These are phyloP conservation scores for Diarsia brunnea DNA, from an alignment of 2,888 invertebrate genomes.

Conservation along the genomic window DNA sequence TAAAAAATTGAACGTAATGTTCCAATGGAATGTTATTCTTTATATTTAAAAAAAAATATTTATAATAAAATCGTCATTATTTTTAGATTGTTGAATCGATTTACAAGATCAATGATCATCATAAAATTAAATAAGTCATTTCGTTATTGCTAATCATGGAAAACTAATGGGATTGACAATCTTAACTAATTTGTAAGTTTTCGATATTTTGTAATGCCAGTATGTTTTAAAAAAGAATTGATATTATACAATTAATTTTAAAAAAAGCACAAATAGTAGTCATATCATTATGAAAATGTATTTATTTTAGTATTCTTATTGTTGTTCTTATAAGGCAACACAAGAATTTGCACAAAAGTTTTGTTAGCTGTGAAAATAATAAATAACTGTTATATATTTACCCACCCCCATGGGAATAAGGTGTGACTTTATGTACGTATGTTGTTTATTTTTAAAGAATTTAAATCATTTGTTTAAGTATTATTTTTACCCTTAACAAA, in stretches of 20 bases:
- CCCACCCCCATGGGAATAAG: background rate
- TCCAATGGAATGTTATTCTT: constrained; percentile 63
- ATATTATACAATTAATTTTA: constrained; percentile 16
- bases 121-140: constrained; percentile 33
- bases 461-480: constrained; percentile 35
- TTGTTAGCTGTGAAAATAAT: constrained; percentile 29
- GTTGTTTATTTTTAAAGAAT: constrained; percentile 33
- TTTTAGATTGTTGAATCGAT: constrained; percentile 39
- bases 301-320: constrained; percentile 32
- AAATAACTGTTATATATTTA: background rate
- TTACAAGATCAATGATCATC: constrained; percentile 34
- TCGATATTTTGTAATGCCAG: constrained; percentile 23
- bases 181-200: background rate
- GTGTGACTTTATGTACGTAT: background rate
- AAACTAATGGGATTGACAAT: constrained; percentile 7
- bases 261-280: constrained; percentile 9
- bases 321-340: constrained; percentile 10
- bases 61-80: background rate
- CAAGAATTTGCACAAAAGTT: constrained; percentile 8
- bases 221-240: constrained; percentile 12
- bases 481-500: constrained; percentile 17
- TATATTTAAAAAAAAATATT: constrained; percentile 13
- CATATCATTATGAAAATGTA: constrained; percentile 11
- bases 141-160: background rate
- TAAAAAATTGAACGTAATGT: constrained; percentile 36